Evolutionary conservation across 2,113 vertebrate species (phyloP), one percentile per base, ranked within the genome.

Genomic region (Lutjanus erythropterus): DNA sequence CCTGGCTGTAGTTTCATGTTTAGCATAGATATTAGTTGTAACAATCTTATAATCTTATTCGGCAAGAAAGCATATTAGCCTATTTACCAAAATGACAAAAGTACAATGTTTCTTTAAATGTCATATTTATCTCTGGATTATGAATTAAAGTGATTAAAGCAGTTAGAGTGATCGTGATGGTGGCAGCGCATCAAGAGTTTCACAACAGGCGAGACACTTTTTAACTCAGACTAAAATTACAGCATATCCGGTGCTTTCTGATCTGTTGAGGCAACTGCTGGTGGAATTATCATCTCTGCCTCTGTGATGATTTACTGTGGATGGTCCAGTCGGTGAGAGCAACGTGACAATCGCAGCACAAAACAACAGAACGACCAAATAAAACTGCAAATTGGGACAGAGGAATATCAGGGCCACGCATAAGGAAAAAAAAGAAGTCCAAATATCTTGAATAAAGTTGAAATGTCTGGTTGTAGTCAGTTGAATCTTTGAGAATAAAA

Each of bases 221-320:
- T 53, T 35, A n/a, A 27, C 12, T 71, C 44, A 44, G 4, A 56
- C n/a, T 15, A 44, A 37, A 50, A 41, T 21, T 10, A 9, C 35
- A 27, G 11, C 41, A 44, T 18, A 27, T 64, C 15, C 9, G 23
- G 25, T 52, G 52, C 44, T 46, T 60, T 70, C 19, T 71, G 71
- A 31, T 27, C 1, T 25, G 16, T 16, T 21, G 35, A 72, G 31
- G 33, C 29, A 55, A 39, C 47, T 84, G 84, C 74, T 77, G 76
- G 73, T 78, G 74, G 6, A 44, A 23, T 65, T 39, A 29, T 58
- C 60, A 15, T 64, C 21, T 37, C 16, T 71, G 27, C 78, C 49
- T 70, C 58, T 49, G 9, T 35, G 15, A 79, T 52, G 27, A 10
- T 25, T 56, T 71, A 9, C 33, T 21, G 23, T 33, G 65, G 9